phyloP scores from a whole-genome alignment of 2,113 vertebrate species.

The Cranoglanis bouderius region DNA sequence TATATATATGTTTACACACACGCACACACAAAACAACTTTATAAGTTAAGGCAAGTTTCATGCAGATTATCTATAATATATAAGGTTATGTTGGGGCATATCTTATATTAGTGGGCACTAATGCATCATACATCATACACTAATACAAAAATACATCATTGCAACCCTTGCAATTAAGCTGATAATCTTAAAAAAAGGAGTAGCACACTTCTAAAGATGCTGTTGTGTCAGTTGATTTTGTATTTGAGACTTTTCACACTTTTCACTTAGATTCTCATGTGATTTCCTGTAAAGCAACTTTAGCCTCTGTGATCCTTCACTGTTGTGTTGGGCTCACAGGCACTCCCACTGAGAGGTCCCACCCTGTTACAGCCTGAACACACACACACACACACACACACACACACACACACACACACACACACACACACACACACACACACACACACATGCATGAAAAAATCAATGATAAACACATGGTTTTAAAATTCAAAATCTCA shows the following conservation, averaged over 20 bases:
- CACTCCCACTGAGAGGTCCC: conserved; percentile 68
- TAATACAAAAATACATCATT: background rate
- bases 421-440: conserved; percentile 47
- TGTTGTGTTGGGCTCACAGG: conserved; percentile 61
- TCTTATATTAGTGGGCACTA: background rate
- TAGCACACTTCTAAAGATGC: background rate
- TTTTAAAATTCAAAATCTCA: background rate
- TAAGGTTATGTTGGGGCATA: background rate
- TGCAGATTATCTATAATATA: background rate
- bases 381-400: conserved; percentile 27
- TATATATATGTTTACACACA: too few species aligned
- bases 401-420: conserved; percentile 25
- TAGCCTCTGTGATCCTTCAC: conserved; percentile 54
- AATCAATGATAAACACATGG: conserved; percentile 19
- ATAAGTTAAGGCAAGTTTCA: background rate
- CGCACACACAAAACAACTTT: too few species aligned
- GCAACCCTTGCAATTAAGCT: background rate
- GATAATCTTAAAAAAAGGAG: background rate
- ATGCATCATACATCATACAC: too few species aligned
- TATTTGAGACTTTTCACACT: background rate
- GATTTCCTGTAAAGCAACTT: background rate
- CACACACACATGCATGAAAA: conserved; percentile 10
- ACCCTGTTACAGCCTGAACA: conserved; percentile 70
- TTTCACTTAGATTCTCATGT: background rate
- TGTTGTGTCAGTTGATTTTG: background rate